phyloP scores from a whole-genome alignment of 1,140 invertebrate species.

The silkworm (Bombyx mori) region DNA sequence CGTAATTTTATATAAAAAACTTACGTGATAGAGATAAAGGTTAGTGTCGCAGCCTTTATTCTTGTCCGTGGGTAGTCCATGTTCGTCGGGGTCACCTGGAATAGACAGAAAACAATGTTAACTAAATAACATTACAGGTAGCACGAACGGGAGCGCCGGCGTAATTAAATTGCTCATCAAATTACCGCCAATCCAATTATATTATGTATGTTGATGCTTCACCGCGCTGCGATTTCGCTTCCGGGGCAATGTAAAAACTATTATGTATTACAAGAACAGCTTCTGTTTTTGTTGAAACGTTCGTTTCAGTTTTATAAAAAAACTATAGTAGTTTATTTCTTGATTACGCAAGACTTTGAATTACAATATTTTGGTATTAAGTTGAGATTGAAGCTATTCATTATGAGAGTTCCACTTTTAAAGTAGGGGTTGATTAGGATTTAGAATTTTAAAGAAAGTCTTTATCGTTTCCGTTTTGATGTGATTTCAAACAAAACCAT shows the following conservation, averaged over 20 bases:
- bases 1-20: constrained; percentile 13
- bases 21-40: constrained; percentile 64
- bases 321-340: no score
- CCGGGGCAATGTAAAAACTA: neutral
- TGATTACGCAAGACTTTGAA: no score
- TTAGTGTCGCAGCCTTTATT: constrained; percentile 60
- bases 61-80: constrained; percentile 60
- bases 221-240: neutral
- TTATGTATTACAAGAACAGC: neutral
- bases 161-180: constrained; percentile 3
- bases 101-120: constrained; percentile 16
- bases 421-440: no score
- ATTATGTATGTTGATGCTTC: neutral
- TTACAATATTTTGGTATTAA: no score
- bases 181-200: constrained; percentile 2
- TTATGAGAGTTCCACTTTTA: no score
- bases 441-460: no score
- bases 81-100: constrained; percentile 58
- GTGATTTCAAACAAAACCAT: no score
- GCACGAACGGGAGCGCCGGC: neutral
- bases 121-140: neutral
- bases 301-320: no score
- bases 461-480: no score
- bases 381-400: no score
- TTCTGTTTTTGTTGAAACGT: neutral